Conservation (phyloP, 1,140 invertebrate genomes). For the Drosophila truncata region DNA sequence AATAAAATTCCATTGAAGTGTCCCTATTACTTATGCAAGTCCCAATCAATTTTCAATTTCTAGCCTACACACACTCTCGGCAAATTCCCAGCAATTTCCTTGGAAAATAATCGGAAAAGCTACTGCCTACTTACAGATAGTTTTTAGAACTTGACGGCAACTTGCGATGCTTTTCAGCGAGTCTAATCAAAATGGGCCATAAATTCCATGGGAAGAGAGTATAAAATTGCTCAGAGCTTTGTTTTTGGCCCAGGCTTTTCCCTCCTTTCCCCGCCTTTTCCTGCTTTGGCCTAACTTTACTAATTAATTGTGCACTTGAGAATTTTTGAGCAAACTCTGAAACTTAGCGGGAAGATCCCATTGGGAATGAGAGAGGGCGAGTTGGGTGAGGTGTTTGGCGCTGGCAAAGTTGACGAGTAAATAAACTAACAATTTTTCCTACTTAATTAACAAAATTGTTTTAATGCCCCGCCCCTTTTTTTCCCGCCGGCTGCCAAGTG, state of each 20-base stretch:
- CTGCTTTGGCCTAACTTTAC: constrained; percentile 63
- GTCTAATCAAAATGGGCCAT: constrained; percentile 68
- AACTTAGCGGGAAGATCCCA: constrained; percentile 55
- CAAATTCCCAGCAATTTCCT: constrained; percentile 19
- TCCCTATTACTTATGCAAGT: constrained; percentile 74
- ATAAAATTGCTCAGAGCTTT: constrained; percentile 46
- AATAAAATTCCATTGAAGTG: constrained; percentile 35
- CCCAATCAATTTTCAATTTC: constrained; percentile 77
- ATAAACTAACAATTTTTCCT: constrained; percentile 84
- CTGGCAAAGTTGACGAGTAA: constrained; percentile 81
- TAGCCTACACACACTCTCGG: constrained; percentile 17
- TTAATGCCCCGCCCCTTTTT: constrained; percentile 59
- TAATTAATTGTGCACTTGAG: constrained; percentile 84
- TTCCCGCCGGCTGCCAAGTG: constrained; percentile 42
- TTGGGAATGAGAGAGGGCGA: constrained; percentile 18
- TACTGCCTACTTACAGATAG: constrained; percentile 55
- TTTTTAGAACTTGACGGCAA: constrained; percentile 35
- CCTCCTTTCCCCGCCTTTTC: not conserved
- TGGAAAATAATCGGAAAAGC: constrained; percentile 49
- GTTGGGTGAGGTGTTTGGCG: constrained; percentile 43
- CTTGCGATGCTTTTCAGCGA: constrained; percentile 30
- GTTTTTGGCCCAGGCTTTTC: constrained; percentile 16
- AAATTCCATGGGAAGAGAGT: constrained; percentile 54
- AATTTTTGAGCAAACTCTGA: constrained; percentile 78
- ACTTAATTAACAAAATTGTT: constrained; percentile 84